Conservation (phyloP, 2,888 invertebrate genomes). For the Drosophila demipolita region DNA sequence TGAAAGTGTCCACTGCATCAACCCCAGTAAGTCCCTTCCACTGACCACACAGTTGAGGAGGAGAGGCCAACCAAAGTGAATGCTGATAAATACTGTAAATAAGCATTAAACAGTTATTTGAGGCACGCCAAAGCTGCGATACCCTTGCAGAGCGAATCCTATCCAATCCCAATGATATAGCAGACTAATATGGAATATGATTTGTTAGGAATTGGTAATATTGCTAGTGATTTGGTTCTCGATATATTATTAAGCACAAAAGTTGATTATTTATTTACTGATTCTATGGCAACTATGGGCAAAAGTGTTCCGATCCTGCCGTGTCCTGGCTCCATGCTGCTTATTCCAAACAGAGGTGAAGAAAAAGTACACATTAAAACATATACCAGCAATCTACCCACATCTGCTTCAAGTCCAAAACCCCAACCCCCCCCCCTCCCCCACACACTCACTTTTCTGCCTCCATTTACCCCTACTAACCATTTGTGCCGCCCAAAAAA, state of each 20-base stretch:
- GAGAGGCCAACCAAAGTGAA: slow-evolving; percentile 2
- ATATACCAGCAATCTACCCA: not conserved
- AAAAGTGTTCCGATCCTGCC: not conserved
- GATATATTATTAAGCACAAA: not conserved
- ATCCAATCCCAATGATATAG: not conserved
- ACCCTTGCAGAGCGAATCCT: not conserved
- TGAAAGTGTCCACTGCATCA: slow-evolving; percentile 24
- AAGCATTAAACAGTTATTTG: slow-evolving; percentile 45
- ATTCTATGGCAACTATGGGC: not conserved
- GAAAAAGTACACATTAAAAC: not conserved
- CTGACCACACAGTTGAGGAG: slow-evolving; percentile 11
- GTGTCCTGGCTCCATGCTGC: not conserved
- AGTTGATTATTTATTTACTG: not conserved
- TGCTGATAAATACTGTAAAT: slow-evolving; percentile 33
- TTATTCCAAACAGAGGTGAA: not conserved
- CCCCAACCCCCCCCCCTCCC: too few relatives aligned
- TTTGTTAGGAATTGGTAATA: not conserved
- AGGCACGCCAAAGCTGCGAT: not conserved
- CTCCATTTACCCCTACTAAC: not conserved
- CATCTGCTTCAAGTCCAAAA: not conserved
- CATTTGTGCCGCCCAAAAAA: slow-evolving; percentile 70
- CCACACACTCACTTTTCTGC: not conserved
- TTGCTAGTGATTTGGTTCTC: not conserved
- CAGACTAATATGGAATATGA: not conserved
- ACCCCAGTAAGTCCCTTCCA: not conserved